A percentile compares a stretch with the other conserved stretches of the same genome.
Conservation (phyloP, 2,888 invertebrate species). For the Trissonchulus sp. region DNA sequence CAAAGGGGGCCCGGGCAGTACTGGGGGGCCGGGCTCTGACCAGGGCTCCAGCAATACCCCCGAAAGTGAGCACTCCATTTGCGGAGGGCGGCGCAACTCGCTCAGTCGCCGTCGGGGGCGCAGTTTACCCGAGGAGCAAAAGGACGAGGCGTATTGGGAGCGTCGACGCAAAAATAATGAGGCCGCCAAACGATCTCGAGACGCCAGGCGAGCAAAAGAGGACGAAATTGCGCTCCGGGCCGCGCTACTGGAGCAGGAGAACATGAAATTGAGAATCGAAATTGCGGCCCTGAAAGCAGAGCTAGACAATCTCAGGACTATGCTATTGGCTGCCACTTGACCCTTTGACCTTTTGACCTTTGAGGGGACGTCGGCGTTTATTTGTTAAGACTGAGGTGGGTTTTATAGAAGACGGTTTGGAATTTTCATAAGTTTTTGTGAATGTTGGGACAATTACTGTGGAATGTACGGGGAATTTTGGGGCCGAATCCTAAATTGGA, state of each 20-base stretch:
- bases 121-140: constrained; percentile 53
- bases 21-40: neutral
- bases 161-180: constrained; percentile 83
- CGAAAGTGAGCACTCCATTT: neutral
- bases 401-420: too few relatives aligned
- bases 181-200: constrained; percentile 87
- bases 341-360: too few relatives aligned
- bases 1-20: neutral
- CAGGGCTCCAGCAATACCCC: neutral
- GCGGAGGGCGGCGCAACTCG: too few relatives aligned
- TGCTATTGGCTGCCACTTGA: constrained; percentile 56
- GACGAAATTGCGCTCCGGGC: constrained; percentile 83
- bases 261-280: constrained; percentile 68
- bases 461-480: too few relatives aligned
- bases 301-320: constrained; percentile 60
- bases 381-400: too few relatives aligned
- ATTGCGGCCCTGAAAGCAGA: constrained; percentile 64
- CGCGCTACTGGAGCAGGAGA: constrained; percentile 77
- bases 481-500: too few relatives aligned
- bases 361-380: too few relatives aligned
- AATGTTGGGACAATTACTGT: too few relatives aligned
- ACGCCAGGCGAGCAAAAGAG: constrained; percentile 79
- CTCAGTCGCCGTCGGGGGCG: constrained; percentile 41
- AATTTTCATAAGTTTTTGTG: too few relatives aligned
- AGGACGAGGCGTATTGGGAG: constrained; percentile 79